Percentiles rank a stretch among this genome's conserved stretches.
Evolutionary conservation across 2,113 vertebrate species (phyloP).

Genomic region (Crocuta crocuta): DNA sequence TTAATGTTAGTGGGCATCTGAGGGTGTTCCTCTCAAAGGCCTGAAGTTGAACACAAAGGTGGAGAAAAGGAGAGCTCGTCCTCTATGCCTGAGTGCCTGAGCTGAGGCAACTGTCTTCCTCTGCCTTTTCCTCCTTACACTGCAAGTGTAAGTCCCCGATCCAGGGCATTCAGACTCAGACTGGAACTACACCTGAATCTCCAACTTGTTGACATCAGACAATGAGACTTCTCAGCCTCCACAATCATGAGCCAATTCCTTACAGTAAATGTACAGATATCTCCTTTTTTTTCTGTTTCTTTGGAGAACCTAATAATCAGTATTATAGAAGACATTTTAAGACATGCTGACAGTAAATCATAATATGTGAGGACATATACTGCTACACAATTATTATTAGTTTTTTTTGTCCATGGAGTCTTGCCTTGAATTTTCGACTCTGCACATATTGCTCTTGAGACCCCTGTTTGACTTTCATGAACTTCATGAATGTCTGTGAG

Average conservation of each 20-base stretch:
- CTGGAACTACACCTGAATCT: neutral
- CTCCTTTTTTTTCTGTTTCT: neutral
- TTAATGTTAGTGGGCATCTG: neutral
- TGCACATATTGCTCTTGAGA: neutral
- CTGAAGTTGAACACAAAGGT: neutral
- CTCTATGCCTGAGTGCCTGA: neutral
- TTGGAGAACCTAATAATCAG: neutral
- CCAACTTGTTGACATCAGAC: neutral
- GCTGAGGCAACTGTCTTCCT: neutral
- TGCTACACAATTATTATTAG: neutral
- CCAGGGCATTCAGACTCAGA: neutral
- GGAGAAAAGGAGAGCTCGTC: neutral
- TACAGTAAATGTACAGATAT: neutral
- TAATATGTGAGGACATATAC: neutral
- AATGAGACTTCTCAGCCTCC: neutral
- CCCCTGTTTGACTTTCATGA: neutral
- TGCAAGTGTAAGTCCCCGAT: neutral
- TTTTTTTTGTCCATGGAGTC: accelerated
- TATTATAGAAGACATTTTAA: neutral
- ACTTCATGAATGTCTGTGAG: neutral
- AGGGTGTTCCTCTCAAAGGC: neutral
- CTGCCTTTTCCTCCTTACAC: neutral
- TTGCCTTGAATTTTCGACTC: neutral
- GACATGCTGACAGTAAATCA: neutral
- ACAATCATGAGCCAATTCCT: neutral